phyloP scores from a whole-genome alignment of 2,113 vertebrate species.

The Stigmatopora nigra region DNA sequence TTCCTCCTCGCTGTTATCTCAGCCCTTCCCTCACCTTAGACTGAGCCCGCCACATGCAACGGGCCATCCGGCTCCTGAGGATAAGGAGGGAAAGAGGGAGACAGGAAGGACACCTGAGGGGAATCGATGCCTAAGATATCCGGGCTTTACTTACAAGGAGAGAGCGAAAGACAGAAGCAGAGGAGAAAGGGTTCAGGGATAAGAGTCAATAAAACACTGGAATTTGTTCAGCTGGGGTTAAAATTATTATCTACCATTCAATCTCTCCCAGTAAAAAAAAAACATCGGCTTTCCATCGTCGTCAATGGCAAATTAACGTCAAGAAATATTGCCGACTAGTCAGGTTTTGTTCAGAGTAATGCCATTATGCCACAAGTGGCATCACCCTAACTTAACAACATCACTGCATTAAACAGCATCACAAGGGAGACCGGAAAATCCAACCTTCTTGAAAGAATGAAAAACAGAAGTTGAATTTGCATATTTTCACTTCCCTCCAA shows the following conservation, averaged over 20 bases:
- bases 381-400: conserved; percentile 36
- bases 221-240: conserved; percentile 28
- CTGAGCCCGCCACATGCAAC: conserved; percentile 46
- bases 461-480: conserved; percentile 61
- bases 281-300: no score
- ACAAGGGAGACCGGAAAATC: conserved; percentile 54
- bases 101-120: conserved; percentile 78
- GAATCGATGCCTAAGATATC: conserved; percentile 72
- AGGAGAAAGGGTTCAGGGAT: conserved; percentile 54
- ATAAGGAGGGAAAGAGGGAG: conserved; percentile 66
- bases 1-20: conserved; percentile 70
- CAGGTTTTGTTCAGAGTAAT: conserved; percentile 19
- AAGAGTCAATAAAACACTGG: conserved; percentile 56
- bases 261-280: no score
- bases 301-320: conserved; percentile 31
- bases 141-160: conserved; percentile 63
- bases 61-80: conserved; percentile 64
- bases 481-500: conserved; percentile 74
- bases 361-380: conserved; percentile 25
- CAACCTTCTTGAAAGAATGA: conserved; percentile 33
- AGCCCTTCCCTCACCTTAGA: conserved; percentile 50
- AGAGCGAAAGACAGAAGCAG: conserved; percentile 18
- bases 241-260: no score
- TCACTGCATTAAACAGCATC: conserved; percentile 49
- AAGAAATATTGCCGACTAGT: conserved; percentile 30